A percentile compares a stretch with the other conserved stretches of the same genome.
phyloP scores from a whole-genome alignment of 2,797 vertebrate genomes.

The Pangasius sanitwongsei region DNA sequence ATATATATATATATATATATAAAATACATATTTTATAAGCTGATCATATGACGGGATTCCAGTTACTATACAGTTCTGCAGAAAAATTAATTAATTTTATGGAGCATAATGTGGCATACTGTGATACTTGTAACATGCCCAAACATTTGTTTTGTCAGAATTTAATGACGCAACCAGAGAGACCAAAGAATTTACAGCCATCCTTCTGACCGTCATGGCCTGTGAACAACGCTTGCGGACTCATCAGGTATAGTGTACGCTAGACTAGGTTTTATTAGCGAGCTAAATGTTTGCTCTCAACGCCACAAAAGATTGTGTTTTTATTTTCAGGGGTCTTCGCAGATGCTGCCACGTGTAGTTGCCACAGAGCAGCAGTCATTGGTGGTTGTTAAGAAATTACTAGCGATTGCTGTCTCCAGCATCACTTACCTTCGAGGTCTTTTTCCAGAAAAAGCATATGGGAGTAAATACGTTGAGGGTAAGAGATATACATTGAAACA shows the following conservation, averaged over 20 bases:
- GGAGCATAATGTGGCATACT: background rate
- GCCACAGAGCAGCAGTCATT: constrained; percentile 82
- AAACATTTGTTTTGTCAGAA: background rate
- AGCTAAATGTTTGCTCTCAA: background rate
- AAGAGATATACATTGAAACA: constrained; percentile 30
- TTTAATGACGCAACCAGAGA: background rate
- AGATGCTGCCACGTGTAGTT: constrained; percentile 77
- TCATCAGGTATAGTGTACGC: constrained; percentile 64
- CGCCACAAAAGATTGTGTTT: constrained; percentile 18
- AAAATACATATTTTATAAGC: background rate
- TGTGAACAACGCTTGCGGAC: constrained; percentile 63
- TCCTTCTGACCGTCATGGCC: constrained; percentile 61
- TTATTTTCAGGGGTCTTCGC: constrained; percentile 66
- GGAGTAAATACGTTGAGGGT: constrained; percentile 87
- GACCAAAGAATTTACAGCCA: constrained; percentile 9
- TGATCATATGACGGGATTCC: background rate
- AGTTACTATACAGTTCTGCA: background rate
- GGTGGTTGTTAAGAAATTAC: constrained; percentile 84
- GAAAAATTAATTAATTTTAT: background rate
- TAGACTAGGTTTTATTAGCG: background rate
- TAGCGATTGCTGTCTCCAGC: constrained; percentile 87
- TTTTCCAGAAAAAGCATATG: constrained; percentile 89
- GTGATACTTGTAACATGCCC: background rate
- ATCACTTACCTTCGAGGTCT: constrained; percentile 92
- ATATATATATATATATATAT: too few relatives aligned